Evolutionary conservation across 2,113 vertebrate species (phyloP).

Genomic region (Cygnus buccinator): DNA sequence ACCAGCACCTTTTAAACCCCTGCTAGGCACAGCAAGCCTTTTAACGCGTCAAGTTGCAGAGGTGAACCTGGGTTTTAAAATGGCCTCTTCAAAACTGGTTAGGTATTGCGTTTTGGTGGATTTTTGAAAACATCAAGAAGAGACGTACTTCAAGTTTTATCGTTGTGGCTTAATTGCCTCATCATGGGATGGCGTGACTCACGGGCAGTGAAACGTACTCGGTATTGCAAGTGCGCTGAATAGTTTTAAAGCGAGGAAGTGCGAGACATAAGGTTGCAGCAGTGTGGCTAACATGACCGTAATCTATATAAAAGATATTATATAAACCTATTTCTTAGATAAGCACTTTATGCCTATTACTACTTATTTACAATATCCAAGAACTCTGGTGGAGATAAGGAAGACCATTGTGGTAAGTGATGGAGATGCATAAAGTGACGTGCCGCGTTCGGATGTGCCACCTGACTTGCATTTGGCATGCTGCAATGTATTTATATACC

Average conservation of each 20-base stretch:
- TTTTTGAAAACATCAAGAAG: not conserved
- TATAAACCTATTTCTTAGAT: not conserved
- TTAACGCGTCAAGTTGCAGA: not conserved
- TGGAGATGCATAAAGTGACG: not conserved
- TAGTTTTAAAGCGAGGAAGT: not conserved
- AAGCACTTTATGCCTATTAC: not conserved
- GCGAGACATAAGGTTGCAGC: not conserved
- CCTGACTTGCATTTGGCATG: not conserved
- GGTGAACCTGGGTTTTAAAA: not conserved
- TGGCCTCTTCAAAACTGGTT: not conserved
- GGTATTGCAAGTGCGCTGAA: not conserved
- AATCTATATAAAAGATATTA: not conserved
- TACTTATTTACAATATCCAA: not conserved
- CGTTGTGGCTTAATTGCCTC: not conserved
- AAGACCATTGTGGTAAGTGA: not conserved
- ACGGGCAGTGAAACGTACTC: not conserved
- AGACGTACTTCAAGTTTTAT: not conserved
- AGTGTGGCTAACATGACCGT: not conserved
- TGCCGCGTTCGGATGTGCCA: not conserved
- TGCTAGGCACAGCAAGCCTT: not conserved
- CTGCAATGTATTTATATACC: not conserved
- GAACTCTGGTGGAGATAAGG: not conserved
- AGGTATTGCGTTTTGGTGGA: not conserved
- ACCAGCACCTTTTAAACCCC: not conserved
- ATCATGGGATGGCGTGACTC: rapidly evolving